A percentile compares a stretch with the other conserved stretches of the same genome.
Conservation (phyloP, 2,113 vertebrate genomes). For the Myiopsitta monachus region DNA sequence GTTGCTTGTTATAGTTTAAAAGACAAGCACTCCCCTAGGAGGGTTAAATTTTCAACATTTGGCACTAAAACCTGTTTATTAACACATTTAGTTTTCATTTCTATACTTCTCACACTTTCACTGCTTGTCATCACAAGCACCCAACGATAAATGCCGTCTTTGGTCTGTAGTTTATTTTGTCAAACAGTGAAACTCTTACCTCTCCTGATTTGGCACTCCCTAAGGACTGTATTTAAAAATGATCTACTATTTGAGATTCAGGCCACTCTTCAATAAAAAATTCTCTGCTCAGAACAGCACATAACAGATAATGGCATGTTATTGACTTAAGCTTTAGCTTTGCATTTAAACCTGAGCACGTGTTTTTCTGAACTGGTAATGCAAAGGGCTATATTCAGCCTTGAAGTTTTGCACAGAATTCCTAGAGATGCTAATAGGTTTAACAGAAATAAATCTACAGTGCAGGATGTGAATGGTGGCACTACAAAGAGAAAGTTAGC, state of each 20-base stretch:
- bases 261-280: background rate
- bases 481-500: background rate
- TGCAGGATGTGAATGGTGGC: background rate
- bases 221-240: background rate
- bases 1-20: background rate
- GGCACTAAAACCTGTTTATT: background rate
- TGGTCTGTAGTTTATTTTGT: background rate
- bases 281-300: background rate
- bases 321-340: background rate
- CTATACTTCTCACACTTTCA: background rate
- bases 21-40: background rate
- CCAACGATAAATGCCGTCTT: background rate
- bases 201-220: constrained; percentile 11
- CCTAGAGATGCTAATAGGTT: background rate
- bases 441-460: background rate
- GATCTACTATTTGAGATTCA: background rate
- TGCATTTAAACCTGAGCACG: background rate
- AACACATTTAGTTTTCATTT: background rate
- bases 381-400: background rate
- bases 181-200: background rate
- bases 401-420: background rate
- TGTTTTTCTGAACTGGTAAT: background rate
- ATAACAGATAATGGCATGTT: background rate
- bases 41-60: background rate
- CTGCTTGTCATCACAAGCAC: background rate